Conservation (phyloP, 2,113 vertebrate species). For the Benitochromis conjunctus region DNA sequence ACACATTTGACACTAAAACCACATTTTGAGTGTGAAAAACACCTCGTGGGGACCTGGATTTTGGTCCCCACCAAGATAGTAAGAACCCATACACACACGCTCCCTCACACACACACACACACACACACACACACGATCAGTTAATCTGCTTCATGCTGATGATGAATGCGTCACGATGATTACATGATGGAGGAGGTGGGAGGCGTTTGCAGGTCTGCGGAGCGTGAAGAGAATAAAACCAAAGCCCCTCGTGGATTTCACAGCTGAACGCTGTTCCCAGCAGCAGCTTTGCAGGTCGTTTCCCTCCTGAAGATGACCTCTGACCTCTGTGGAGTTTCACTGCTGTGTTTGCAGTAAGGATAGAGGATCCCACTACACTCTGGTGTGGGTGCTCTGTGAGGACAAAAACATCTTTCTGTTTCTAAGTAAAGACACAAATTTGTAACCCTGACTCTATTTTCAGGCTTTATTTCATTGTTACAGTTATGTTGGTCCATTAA, state of each 20-base stretch:
- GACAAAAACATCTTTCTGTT: not conserved
- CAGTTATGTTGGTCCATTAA: not conserved
- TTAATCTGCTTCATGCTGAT: not conserved
- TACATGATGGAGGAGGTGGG: not conserved
- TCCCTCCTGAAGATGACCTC: fast-evolving
- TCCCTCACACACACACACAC: too few species aligned
- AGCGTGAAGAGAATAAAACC: not conserved
- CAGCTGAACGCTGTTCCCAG: not conserved
- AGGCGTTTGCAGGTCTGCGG: not conserved
- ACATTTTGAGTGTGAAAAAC: too few species aligned
- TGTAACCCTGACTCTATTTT: not conserved
- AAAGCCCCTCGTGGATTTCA: not conserved
- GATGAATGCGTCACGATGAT: not conserved
- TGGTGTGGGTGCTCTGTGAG: not conserved
- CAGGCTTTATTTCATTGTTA: not conserved
- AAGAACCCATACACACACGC: too few species aligned
- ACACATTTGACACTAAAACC: too few species aligned
- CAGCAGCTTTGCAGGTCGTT: not conserved
- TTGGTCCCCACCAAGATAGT: too few species aligned
- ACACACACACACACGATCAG: not conserved
- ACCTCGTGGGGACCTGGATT: too few species aligned
- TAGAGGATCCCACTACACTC: not conserved
- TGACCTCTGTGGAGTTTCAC: not conserved
- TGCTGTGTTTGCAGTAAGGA: not conserved
- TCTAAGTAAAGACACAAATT: not conserved